Evolutionary conservation across 2,888 invertebrate genomes (phyloP), one percentile per base, ranked within the genome.

Genomic region (Cataglyphis albicans): DNA sequence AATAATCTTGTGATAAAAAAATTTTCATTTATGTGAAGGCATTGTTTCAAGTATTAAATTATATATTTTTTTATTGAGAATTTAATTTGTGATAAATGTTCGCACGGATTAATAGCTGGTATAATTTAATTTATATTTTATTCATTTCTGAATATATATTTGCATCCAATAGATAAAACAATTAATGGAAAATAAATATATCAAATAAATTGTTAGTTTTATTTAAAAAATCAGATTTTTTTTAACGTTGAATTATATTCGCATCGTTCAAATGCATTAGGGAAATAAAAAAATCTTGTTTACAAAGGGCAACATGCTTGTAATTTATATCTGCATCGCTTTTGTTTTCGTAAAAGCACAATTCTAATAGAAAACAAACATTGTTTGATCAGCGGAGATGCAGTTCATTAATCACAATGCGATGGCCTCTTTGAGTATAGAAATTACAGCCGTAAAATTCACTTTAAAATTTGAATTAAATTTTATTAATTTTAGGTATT

Each of bases 251-350:
- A 76, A 65, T 64, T 65, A 35, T 44, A 67, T 15, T 76, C 25
- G 15, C 12, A 67, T 25, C 57, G 41, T 67, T 76, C 12, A 25
- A 67, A n/a, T 67, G 38, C 76, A 76, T 38, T 76, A 67, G 18
- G 32, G 29, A 76, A 55, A 67, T 75, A n/a, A 75, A 65, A 63
- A 55, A 52, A 75, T 21, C 35, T 64, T 25, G 25, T 21, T 75
- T 52, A 67, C 48, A 76, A 55, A 76, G 65, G n/a, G 18, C 10
- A 32, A 74, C 25, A 18, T 9, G 38, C 15, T 29, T 76, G 76
- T 76, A 76, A 67, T 76, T 76, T 76, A 76, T 38, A 67, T 67
- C 65, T 38, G 38, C 65, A 65, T 55, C 18, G 38, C 38, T 76
- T n/a, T 67, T 74, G 32, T 18, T 55, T 67, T 67, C n/a, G 38